These are phyloP conservation scores for Catostomus latipinnis DNA, from an alignment of 2,797 vertebrate species.

Conservation along the genomic window DNA sequence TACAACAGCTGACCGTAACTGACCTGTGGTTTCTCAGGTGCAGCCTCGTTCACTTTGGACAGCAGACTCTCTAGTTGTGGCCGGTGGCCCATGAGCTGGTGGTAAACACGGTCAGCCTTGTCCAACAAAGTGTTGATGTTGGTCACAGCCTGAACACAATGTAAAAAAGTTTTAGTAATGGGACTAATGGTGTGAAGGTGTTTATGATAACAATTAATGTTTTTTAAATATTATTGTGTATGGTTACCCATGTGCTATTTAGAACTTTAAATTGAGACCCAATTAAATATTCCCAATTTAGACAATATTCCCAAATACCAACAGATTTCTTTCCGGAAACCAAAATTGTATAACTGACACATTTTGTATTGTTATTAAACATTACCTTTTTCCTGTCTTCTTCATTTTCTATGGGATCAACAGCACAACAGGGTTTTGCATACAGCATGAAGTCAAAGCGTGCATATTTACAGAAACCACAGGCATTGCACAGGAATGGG, in stretches of 20 bases:
- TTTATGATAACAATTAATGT: no score
- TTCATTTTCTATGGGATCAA: slow-evolving; percentile 98
- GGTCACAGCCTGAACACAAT: slow-evolving; percentile 87
- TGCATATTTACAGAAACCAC: slow-evolving; percentile 98
- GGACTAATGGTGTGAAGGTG: background rate
- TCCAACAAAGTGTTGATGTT: slow-evolving; percentile 98
- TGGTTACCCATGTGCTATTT: no score
- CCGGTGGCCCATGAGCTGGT: slow-evolving; percentile 97
- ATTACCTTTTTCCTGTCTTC: slow-evolving; percentile 96
- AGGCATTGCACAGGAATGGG: slow-evolving; percentile 97
- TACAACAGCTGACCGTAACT: slow-evolving; percentile 8
- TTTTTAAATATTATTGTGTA: no score
- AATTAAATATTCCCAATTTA: no score
- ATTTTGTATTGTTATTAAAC: no score
- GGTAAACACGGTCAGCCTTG: slow-evolving; percentile 97
- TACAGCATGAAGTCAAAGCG: slow-evolving; percentile 99
- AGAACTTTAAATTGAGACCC: no score
- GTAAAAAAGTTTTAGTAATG: background rate
- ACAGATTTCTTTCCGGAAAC: no score
- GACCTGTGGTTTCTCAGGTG: slow-evolving; percentile 98
- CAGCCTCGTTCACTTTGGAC: slow-evolving; percentile 97
- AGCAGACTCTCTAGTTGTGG: slow-evolving; percentile 95
- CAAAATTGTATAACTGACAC: no score
- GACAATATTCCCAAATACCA: no score
- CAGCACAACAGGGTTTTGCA: slow-evolving; percentile 96